phyloP scores from a whole-genome alignment of 2,797 vertebrate species.

The Sebastes diaconus region DNA sequence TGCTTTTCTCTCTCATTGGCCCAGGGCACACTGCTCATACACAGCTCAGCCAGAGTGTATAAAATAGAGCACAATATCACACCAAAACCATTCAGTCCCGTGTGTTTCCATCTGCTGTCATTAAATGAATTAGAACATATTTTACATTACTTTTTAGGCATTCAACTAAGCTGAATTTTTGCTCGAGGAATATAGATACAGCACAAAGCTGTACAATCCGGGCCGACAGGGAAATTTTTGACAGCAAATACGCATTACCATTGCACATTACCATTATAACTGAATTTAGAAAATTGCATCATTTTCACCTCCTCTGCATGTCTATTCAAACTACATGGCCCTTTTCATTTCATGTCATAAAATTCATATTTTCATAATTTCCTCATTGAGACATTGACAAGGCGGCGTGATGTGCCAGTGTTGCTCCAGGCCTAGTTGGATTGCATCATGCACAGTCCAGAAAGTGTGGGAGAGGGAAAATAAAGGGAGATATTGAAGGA shows the following conservation, averaged over 20 bases:
- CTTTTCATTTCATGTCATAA: constrained; percentile 84
- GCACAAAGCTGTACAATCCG: constrained; percentile 81
- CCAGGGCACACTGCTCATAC: constrained; percentile 77
- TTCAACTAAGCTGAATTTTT: constrained; percentile 80
- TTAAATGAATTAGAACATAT: constrained; percentile 84
- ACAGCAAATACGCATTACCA: constrained; percentile 81
- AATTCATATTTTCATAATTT: constrained; percentile 83
- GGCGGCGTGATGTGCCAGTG: constrained; percentile 76
- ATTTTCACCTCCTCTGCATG: constrained; percentile 85
- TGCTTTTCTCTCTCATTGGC: constrained; percentile 82
- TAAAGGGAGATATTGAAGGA: constrained; percentile 71
- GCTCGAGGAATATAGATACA: constrained; percentile 82
- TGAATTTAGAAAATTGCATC: constrained; percentile 87
- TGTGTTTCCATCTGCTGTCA: constrained; percentile 82
- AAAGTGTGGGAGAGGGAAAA: constrained; percentile 72
- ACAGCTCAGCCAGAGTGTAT: constrained; percentile 78
- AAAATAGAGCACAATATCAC: constrained; percentile 80
- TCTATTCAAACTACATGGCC: constrained; percentile 82
- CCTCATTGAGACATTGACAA: constrained; percentile 85
- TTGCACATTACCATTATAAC: constrained; percentile 85
- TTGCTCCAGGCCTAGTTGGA: constrained; percentile 81
- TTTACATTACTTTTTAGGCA: constrained; percentile 83
- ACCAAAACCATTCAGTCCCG: constrained; percentile 78
- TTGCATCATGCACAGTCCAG: constrained; percentile 84
- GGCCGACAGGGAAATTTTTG: constrained; percentile 81